These are phyloP conservation scores for Bursaphelenchus okinawaensis DNA, from an alignment of 2,888 invertebrate species.

Conservation along the genomic window DNA sequence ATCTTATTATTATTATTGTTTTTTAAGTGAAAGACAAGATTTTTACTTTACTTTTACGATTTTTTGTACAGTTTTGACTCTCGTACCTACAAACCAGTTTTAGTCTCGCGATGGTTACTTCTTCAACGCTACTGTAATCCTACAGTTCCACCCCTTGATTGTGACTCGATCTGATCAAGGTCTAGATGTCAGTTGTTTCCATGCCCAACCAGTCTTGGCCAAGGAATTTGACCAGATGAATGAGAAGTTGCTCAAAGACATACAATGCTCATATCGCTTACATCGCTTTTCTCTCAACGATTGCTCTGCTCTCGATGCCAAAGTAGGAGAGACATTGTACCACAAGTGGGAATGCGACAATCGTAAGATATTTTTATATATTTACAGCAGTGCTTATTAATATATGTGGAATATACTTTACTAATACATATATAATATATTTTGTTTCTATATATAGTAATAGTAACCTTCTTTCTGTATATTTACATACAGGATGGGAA, in stretches of 20 bases:
- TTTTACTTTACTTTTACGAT: too few relatives aligned
- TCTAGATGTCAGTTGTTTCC: slow-evolving; percentile 46
- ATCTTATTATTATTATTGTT: neutral
- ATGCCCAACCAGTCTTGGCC: slow-evolving; percentile 34
- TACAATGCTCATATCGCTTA: slow-evolving; percentile 47
- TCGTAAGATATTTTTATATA: slow-evolving; percentile 29
- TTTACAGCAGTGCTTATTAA: too few relatives aligned
- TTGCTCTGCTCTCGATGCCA: slow-evolving; percentile 54
- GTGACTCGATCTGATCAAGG: slow-evolving; percentile 51
- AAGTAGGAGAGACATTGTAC: slow-evolving; percentile 53
- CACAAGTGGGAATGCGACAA: slow-evolving; percentile 55
- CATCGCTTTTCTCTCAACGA: slow-evolving; percentile 45
- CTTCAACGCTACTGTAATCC: slow-evolving; percentile 50
- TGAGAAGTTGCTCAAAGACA: slow-evolving; percentile 37
- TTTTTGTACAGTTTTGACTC: too few relatives aligned
- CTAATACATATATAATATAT: too few relatives aligned
- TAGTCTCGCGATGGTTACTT: slow-evolving; percentile 45
- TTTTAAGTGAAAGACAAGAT: neutral
- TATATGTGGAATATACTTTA: too few relatives aligned
- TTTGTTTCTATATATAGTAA: too few relatives aligned
- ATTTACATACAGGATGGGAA: too few relatives aligned
- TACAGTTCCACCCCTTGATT: slow-evolving; percentile 56
- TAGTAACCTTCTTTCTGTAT: too few relatives aligned
- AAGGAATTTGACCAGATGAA: slow-evolving; percentile 37
- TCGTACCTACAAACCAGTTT: too few relatives aligned